Base-by-base conservation (phyloP, 2,797 vertebrate species). In the Yasuhikotakia modesta region DNA sequence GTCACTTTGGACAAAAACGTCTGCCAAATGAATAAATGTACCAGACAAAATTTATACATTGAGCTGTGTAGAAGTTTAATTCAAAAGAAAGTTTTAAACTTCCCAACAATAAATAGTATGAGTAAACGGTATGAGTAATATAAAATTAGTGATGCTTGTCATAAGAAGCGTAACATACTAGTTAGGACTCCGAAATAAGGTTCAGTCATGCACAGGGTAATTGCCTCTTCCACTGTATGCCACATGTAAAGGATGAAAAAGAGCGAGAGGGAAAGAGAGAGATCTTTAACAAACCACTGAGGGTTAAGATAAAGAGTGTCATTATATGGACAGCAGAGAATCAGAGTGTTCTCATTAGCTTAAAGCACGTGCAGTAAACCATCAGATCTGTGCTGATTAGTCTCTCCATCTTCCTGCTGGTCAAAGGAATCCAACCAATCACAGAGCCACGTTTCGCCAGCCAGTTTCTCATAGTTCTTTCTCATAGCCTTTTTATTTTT, bases 211-310 rank as follows among this genome's bases (percentile, higher is more conserved):
- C 60, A 24, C 10, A 61, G 21, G 50, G 16, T 55, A 21, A 74
- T 65, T n/a, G 16, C 32, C 60, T 75, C 60, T 64, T 64, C 61
- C 48, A 16, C 16, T 10, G 32, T 32, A 66, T 66, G 39, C 21
- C 48, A 66, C 50, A 75, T 66, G 73, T 55, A 63, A 66, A 61
- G 52, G 86, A 77, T 83, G 8, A 14, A 30, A 45, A 64, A 67
- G 39, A 35, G 19, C 45, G 35, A n/a, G 53, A 35, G 27, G 45
- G 35, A 27, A 27, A 48, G n/a, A 22, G 32, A 79, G 52, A 5
- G 12, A 46, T 63, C 27, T 24, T 58, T 57, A 73, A 75, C 61
- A 66, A 17, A 55, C 73, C 32, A 6, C 61, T 65, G 50, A 57
- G 73, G 73, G 66, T 66, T 55, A 45, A 75, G 61, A 75, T 75